These are phyloP conservation scores for Periplaneta americana DNA, from an alignment of 1,140 invertebrate species.

Conservation along the genomic window DNA sequence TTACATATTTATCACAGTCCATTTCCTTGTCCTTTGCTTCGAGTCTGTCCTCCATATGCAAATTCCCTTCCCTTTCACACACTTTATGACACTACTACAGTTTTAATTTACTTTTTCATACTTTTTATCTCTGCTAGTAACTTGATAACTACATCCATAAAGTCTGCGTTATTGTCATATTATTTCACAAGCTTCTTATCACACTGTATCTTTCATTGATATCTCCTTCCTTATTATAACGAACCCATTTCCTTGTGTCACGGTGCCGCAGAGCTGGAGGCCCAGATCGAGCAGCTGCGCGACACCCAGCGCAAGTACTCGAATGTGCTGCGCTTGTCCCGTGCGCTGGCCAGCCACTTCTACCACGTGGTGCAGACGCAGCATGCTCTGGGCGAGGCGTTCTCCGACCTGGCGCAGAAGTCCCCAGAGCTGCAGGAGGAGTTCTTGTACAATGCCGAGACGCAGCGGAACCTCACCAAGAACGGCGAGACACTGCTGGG, in stretches of 20 bases:
- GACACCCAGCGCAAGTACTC: conserved; percentile 94
- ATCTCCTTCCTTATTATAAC: too few species aligned
- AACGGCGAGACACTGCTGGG: conserved; percentile 89
- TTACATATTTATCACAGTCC: too few species aligned
- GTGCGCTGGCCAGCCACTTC: conserved; percentile 81
- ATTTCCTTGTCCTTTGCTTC: too few species aligned
- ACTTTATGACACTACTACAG: too few species aligned
- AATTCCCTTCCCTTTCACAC: too few species aligned
- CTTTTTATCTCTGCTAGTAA: too few species aligned
- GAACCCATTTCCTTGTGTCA: background rate
- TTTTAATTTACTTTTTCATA: too few species aligned
- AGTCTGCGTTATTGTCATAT: background rate
- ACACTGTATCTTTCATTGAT: too few species aligned
- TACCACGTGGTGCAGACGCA: conserved; percentile 83
- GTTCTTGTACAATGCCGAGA: conserved; percentile 93
- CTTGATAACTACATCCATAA: too few species aligned
- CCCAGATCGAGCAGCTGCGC: conserved; percentile 83
- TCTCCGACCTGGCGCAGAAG: conserved; percentile 91
- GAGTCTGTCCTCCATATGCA: too few species aligned
- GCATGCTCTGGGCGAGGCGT: conserved; percentile 80
- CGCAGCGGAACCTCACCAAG: conserved; percentile 86
- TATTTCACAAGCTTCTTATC: background rate
- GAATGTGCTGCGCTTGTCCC: conserved; percentile 79
- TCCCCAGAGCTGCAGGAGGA: conserved; percentile 92
- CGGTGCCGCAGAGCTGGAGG: conserved; percentile 70